phyloP scores from a whole-genome alignment of 64 coral and sea anemone species.

The Montipora efflorescens region DNA sequence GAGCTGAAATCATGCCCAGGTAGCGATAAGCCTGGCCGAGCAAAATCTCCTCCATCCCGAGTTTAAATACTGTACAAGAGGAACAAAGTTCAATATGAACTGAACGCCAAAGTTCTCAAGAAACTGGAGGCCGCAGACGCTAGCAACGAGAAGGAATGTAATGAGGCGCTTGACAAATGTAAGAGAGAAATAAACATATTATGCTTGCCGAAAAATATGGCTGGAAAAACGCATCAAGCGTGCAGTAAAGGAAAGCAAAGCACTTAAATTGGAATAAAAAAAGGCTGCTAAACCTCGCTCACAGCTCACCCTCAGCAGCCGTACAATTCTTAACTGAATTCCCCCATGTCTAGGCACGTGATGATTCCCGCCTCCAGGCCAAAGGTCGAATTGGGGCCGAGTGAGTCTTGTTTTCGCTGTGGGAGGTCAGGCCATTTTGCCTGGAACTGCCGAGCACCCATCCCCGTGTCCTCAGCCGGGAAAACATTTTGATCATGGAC shows the following conservation, averaged over 20 bases:
- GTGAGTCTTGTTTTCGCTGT: neutral
- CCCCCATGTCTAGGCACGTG: neutral
- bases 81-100: conserved; percentile 19
- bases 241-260: conserved; percentile 38
- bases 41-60: neutral
- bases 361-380: neutral
- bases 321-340: neutral
- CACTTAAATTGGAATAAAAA: conserved; percentile 1
- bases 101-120: neutral
- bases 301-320: neutral
- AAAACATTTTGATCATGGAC: neutral
- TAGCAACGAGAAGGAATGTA: neutral
- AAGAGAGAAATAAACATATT: conserved; percentile 43
- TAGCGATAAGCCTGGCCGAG: neutral
- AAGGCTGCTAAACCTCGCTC: neutral
- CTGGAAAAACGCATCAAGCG: conserved; percentile 12
- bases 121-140: neutral
- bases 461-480: neutral
- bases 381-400: neutral
- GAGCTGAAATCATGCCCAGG: neutral
- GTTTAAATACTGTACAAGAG: conserved; percentile 8
- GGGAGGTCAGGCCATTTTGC: neutral
- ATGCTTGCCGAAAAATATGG: conserved; percentile 48
- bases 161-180: neutral
- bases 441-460: neutral